Conservation (phyloP, 1,140 invertebrate species). For the Solenopsis invicta region DNA sequence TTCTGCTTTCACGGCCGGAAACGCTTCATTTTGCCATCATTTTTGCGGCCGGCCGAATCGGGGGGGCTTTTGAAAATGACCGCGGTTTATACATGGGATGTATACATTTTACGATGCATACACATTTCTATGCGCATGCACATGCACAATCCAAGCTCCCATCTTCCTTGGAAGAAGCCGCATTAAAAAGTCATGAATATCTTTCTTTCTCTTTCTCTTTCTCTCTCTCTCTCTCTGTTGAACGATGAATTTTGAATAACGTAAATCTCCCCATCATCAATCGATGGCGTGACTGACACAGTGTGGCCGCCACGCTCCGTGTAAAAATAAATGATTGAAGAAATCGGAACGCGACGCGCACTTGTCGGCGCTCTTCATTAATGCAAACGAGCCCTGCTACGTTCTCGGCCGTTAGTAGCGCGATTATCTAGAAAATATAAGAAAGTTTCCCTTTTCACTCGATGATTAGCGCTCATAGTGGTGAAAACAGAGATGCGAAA, state of each 20-base stretch:
- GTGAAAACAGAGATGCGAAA: background rate
- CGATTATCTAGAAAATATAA: slow-evolving; percentile 62
- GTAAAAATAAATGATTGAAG: slow-evolving; percentile 30
- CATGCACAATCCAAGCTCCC: background rate
- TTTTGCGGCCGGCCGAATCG: slow-evolving; percentile 60
- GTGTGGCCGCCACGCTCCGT: background rate
- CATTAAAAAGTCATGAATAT: background rate
- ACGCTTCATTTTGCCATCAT: slow-evolving; percentile 76
- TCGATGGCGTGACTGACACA: background rate
- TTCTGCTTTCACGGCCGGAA: slow-evolving; percentile 71
- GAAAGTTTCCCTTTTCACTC: slow-evolving; percentile 57
- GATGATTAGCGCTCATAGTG: slow-evolving; percentile 8
- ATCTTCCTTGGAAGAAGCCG: background rate
- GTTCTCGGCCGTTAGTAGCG: slow-evolving; percentile 42
- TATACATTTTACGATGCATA: background rate
- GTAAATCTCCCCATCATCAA: too few relatives aligned
- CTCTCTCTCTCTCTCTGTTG: background rate
- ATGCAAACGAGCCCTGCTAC: slow-evolving; percentile 42
- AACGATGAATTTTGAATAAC: background rate
- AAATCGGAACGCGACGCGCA: background rate
- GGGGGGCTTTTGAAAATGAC: slow-evolving; percentile 59
- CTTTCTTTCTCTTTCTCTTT: too few relatives aligned
- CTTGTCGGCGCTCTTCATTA: slow-evolving; percentile 28
- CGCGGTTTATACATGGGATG: background rate
- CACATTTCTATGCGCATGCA: background rate